Percentiles rank a stretch among this genome's conserved stretches.
Conservation (phyloP, 2,797 vertebrate genomes). For the Amniataba percoides region DNA sequence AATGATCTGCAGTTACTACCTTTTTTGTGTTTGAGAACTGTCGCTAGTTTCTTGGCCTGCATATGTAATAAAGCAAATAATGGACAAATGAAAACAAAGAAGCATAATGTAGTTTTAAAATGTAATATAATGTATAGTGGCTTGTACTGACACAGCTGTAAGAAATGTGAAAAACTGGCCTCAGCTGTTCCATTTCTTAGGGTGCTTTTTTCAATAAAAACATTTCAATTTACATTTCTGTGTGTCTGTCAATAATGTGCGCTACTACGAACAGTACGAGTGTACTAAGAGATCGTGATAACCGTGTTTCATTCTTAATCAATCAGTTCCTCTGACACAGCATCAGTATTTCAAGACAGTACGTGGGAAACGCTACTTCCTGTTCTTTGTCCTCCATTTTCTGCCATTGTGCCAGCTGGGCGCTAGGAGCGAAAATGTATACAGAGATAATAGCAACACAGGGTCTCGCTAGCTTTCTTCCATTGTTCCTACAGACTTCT, state of each 20-base stretch:
- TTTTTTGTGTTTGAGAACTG: neutral
- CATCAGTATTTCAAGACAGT: neutral
- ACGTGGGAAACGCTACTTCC: constrained; percentile 16
- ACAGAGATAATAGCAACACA: constrained; percentile 23
- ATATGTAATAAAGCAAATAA: constrained; percentile 2
- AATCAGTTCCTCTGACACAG: neutral
- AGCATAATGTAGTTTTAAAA: neutral
- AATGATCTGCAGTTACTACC: neutral
- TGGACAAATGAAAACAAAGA: neutral
- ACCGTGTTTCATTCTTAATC: constrained; percentile 10
- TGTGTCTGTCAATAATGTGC: neutral
- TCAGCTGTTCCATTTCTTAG: neutral
- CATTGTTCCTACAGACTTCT: constrained; percentile 48
- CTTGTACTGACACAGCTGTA: neutral
- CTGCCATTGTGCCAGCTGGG: neutral
- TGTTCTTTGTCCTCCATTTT: constrained; percentile 61
- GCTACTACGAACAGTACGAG: no score
- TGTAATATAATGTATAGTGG: no score
- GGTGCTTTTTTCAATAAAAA: neutral
- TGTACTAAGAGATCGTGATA: neutral
- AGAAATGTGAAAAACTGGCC: neutral
- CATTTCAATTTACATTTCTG: neutral
- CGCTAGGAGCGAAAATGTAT: constrained; percentile 41
- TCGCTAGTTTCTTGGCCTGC: neutral
- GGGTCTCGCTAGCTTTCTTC: constrained; percentile 35